These are phyloP conservation scores for Cinclus mexicanus DNA, from an alignment of 2,113 vertebrate genomes.

Conservation along the genomic window DNA sequence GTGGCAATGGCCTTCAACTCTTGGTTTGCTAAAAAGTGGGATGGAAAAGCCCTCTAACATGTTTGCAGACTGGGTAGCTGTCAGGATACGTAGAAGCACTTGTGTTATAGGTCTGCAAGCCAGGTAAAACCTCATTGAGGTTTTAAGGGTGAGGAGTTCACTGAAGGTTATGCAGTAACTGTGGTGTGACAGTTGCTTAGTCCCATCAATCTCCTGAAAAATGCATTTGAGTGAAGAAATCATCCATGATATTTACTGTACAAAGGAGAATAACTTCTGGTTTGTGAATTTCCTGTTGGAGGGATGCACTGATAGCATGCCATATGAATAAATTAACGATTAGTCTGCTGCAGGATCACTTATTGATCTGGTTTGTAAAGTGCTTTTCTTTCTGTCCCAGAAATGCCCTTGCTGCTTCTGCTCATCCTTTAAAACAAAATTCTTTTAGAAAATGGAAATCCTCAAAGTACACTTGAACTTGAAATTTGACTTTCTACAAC, in stretches of 20 bases:
- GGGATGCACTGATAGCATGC: not conserved
- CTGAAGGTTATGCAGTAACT: not conserved
- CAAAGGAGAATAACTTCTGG: not conserved
- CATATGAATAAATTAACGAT: conserved; percentile 3
- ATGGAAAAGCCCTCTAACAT: not conserved
- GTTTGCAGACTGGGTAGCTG: not conserved
- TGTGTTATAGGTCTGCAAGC: not conserved
- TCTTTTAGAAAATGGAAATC: not conserved
- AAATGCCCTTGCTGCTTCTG: not conserved
- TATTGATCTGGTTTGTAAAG: not conserved
- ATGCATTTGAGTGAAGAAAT: not conserved
- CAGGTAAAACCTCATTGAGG: not conserved
- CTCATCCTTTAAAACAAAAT: not conserved
- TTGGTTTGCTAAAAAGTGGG: not conserved
- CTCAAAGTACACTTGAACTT: not conserved
- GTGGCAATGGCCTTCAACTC: not conserved
- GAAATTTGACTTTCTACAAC: not conserved
- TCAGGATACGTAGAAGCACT: not conserved
- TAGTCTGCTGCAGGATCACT: not conserved
- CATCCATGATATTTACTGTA: not conserved
- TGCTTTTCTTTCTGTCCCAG: not conserved
- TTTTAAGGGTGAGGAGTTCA: not conserved
- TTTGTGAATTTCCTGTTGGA: not conserved
- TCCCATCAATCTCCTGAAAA: not conserved
- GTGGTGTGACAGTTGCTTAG: not conserved